Evolutionary conservation across 2,888 invertebrate genomes (phyloP).

Genomic region (Esperia sulphurella): DNA sequence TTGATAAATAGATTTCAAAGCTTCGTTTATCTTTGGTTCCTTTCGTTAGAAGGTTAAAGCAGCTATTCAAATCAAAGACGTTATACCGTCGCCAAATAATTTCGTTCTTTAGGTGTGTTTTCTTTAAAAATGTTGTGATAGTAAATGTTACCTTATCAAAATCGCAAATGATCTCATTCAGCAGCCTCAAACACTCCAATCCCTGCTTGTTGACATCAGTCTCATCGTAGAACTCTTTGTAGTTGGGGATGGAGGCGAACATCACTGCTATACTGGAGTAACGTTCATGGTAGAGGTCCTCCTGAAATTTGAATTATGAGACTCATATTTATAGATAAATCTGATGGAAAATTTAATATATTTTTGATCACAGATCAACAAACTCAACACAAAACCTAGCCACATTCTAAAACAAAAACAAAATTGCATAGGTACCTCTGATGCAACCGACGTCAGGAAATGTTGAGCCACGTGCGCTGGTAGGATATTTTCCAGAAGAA

Average conservation of each 20-base stretch:
- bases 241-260: slow-evolving; percentile 99
- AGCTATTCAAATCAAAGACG: too few species aligned
- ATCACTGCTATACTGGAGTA: slow-evolving; percentile 97
- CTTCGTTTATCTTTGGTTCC: too few species aligned
- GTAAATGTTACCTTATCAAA: slow-evolving; percentile 92
- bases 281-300: slow-evolving; percentile 96
- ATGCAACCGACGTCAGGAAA: slow-evolving; percentile 87
- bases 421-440: slow-evolving; percentile 71
- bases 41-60: too few species aligned
- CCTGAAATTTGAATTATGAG: slow-evolving; percentile 39
- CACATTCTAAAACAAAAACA: too few species aligned
- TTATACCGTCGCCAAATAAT: too few species aligned
- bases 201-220: slow-evolving; percentile 98
- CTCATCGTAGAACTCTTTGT: slow-evolving; percentile 97
- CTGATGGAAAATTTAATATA: too few species aligned
- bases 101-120: too few species aligned
- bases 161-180: slow-evolving; percentile 99
- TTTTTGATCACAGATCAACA: too few species aligned
- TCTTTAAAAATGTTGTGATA: too few species aligned
- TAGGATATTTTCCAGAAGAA: slow-evolving; percentile 96
- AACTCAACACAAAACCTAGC: too few species aligned
- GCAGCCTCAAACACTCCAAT: slow-evolving; percentile 92
- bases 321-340: too few species aligned
- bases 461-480: slow-evolving; percentile 98
- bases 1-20: too few species aligned